Conservation (phyloP, 2,113 vertebrate species). For the Tupaia chinensis region DNA sequence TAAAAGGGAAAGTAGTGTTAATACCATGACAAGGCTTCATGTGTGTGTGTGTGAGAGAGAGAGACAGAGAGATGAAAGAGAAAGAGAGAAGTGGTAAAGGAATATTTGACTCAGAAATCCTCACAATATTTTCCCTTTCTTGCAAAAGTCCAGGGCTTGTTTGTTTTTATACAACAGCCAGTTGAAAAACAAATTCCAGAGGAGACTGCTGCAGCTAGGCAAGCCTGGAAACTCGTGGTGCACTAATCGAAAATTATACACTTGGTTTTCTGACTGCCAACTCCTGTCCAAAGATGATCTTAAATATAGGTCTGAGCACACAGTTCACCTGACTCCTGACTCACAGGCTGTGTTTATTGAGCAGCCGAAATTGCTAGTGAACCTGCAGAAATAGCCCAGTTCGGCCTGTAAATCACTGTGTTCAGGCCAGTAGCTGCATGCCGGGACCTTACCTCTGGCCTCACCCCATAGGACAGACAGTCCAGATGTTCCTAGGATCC, state of each 20-base stretch:
- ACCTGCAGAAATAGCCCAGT: neutral
- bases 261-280: constrained; percentile 40
- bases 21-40: neutral
- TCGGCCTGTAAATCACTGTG: constrained; percentile 15
- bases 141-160: neutral
- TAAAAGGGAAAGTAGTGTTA: rapidly evolving
- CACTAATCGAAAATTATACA: constrained; percentile 63
- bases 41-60: neutral
- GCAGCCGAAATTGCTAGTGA: constrained; percentile 36
- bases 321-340: constrained; percentile 43
- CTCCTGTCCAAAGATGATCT: constrained; percentile 25
- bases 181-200: constrained; percentile 38
- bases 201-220: neutral
- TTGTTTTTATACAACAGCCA: constrained; percentile 13
- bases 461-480: neutral
- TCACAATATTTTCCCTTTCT: constrained; percentile 6
- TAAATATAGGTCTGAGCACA: constrained; percentile 48
- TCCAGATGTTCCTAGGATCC: neutral
- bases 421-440: neutral
- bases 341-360: constrained; percentile 50
- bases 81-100: too few relatives aligned
- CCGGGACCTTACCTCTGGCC: neutral
- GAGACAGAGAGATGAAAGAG: too few relatives aligned
- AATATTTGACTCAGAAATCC: constrained; percentile 6
- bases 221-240: neutral